A percentile compares a stretch with the other conserved stretches of the same genome.
phyloP scores from a whole-genome alignment of 2,888 invertebrate genomes.

The Drosophila mimica region DNA sequence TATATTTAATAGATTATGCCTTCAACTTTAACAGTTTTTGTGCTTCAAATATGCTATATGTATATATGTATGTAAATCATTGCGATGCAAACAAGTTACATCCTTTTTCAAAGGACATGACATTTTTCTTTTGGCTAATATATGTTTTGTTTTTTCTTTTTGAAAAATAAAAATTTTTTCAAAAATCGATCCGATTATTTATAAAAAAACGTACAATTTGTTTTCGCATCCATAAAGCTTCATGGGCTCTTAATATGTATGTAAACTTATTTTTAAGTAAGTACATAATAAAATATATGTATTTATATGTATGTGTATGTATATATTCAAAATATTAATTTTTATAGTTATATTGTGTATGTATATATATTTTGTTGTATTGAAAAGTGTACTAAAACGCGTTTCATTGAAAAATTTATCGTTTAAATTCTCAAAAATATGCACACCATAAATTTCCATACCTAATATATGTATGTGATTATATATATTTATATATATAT shows the following conservation, averaged over 20 bases:
- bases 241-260: conserved; percentile 36
- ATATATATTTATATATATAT: conserved; percentile 22
- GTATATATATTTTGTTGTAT: conserved; percentile 34
- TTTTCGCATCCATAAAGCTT: conserved; percentile 62
- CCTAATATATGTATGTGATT: conserved; percentile 40
- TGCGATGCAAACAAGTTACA: conserved; percentile 9
- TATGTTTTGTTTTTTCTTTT: background rate
- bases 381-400: conserved; percentile 64
- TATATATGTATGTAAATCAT: conserved; percentile 8
- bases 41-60: conserved; percentile 18
- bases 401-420: conserved; percentile 64
- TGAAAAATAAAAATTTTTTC: background rate
- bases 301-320: conserved; percentile 36
- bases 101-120: conserved; percentile 7
- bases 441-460: conserved; percentile 35
- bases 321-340: conserved; percentile 49
- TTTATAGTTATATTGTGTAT: conserved; percentile 28
- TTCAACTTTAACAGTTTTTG: conserved; percentile 27
- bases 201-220: conserved; percentile 12
- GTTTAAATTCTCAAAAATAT: conserved; percentile 72
- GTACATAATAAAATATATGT: conserved; percentile 59
- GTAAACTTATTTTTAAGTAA: conserved; percentile 43
- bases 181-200: conserved; percentile 18
- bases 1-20: conserved; percentile 31
- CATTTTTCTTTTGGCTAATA: conserved; percentile 22